Percentiles rank a stretch among this genome's conserved stretches.
phyloP scores from a whole-genome alignment of 2,113 vertebrate species.

The Benitochromis conjunctus region DNA sequence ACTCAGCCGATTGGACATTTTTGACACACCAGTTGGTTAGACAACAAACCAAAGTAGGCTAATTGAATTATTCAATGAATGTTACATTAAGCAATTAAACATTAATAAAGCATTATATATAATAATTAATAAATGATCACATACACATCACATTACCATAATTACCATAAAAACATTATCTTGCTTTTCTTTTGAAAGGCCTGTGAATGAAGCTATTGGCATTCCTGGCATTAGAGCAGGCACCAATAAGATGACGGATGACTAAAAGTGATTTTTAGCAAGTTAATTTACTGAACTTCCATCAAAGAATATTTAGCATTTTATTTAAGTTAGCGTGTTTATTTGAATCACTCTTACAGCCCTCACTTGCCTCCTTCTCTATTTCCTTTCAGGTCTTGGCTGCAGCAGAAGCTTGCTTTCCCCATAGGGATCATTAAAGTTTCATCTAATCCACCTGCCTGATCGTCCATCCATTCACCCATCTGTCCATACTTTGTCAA shows the following conservation, averaged over 20 bases:
- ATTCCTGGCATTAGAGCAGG: background rate
- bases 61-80: constrained; percentile 24
- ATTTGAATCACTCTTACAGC: background rate
- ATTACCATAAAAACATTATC: background rate
- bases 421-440: constrained; percentile 41
- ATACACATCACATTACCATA: background rate
- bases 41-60: background rate
- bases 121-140: constrained; percentile 11
- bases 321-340: background rate
- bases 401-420: constrained; percentile 1
- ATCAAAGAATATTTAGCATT: background rate
- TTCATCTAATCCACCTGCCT: constrained; percentile 48
- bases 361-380: background rate
- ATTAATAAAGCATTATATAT: constrained; percentile 27
- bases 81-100: constrained; percentile 8
- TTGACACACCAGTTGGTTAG: background rate
- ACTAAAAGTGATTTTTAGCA: background rate
- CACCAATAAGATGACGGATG: background rate
- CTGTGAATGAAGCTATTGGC: background rate
- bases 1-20: background rate
- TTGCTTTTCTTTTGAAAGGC: background rate
- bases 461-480: constrained; percentile 12
- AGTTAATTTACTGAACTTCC: background rate
- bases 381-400: background rate
- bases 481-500: constrained; percentile 22